Base-by-base conservation (phyloP, 2,113 vertebrate species). In the Cavia porcellus region DNA sequence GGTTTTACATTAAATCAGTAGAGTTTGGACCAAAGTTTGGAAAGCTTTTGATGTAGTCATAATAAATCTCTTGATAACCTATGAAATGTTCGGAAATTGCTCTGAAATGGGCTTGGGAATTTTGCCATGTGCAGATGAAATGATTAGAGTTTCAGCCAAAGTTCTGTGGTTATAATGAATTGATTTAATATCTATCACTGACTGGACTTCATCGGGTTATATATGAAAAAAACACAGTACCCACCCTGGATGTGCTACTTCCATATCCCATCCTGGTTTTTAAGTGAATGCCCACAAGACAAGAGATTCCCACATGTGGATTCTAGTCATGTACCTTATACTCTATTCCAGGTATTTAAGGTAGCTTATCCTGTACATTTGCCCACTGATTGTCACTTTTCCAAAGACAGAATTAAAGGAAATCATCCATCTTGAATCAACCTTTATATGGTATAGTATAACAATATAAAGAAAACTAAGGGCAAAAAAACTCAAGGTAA, bases 1-100 rank as follows among this genome's bases (percentile, higher is more conserved):
- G 89, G 55, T 70, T 96, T 97, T 72, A 96, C 57, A 79, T 86
- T 92, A 96, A 92, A 92, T 96, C 95, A 93, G 83, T 96, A 92
- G 38, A 86, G 87, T 66, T 72, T 95, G 66, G 19, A 83, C 79
- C 55, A 68, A 95, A 90, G 52, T 93, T 96, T 93, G 35, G 92
- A 96, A 77, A 80, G 19, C 57, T 91, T 50, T 72, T 82, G 57
- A 91, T 92, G 20, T 10, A 89, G 82, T 52, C 64, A 91, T 96
- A 96, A 92, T 61, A 55, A 74, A 92, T 72, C 79, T 62, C 77
- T 92, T 77, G 35, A 95, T 64, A 94, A 92, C 32, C 45, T 52
- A 86, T 52, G 7, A 94, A 95, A 89, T 57, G 61, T 47, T 86
- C 83, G 62, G 52, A 35, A 93, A 93, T 88, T 64, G 32, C 38